Evolutionary conservation across 2,888 invertebrate species (phyloP).

Genomic region (Caenorhabditis uteleia): DNA sequence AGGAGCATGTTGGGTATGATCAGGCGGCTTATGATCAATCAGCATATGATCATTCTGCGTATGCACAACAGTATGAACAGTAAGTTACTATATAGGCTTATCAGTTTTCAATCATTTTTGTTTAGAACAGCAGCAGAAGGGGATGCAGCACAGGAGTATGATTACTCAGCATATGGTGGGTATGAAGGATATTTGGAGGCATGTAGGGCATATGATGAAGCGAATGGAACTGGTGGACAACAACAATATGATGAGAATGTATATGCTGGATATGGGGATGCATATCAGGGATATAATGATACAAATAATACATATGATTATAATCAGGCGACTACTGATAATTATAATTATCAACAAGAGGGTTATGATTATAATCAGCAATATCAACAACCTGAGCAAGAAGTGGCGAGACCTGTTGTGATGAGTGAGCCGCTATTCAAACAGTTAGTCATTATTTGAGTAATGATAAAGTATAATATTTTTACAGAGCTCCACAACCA

Average conservation of each 20-base stretch:
- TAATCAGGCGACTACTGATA: too few species aligned
- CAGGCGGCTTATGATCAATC: constrained; percentile 13
- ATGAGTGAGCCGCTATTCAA: constrained; percentile 36
- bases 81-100: too few species aligned
- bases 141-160: constrained; percentile 32
- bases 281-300: constrained; percentile 11
- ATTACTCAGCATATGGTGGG: constrained; percentile 44
- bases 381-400: constrained; percentile 5
- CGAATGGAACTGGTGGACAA: not conserved
- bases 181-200: constrained; percentile 38
- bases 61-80: constrained; percentile 14
- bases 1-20: constrained; percentile 10
- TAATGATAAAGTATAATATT: not conserved
- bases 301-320: not conserved
- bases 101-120: too few species aligned
- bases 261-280: constrained; percentile 18
- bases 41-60: constrained; percentile 19
- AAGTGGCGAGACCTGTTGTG: not conserved
- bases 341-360: constrained; percentile 5
- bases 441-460: constrained; percentile 10
- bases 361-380: constrained; percentile 6
- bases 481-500: constrained; percentile 32
- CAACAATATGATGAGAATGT: constrained; percentile 8
- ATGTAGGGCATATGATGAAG: constrained; percentile 30
- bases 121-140: constrained; percentile 10